These are phyloP conservation scores for Tetramorium simillimum DNA, from an alignment of 1,140 invertebrate genomes.

Conservation along the genomic window DNA sequence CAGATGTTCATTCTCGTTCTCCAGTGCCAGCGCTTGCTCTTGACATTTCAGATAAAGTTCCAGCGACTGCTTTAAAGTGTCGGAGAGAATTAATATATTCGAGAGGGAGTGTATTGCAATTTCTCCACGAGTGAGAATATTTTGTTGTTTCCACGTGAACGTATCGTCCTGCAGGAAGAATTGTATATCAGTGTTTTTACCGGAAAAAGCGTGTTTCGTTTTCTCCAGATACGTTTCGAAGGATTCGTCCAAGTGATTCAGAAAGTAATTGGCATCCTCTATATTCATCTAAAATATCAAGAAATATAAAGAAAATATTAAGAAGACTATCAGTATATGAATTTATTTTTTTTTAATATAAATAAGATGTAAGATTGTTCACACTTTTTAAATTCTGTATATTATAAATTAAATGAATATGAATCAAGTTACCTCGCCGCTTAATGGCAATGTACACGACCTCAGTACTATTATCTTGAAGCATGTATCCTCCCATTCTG, in stretches of 20 bases:
- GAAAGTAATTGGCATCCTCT: conserved; percentile 48
- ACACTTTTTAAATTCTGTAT: too few species aligned
- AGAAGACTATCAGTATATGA: background rate
- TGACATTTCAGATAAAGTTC: conserved; percentile 49
- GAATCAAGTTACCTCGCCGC: conserved; percentile 57
- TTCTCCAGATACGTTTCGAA: conserved; percentile 63
- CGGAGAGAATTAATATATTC: conserved; percentile 55
- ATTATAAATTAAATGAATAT: background rate
- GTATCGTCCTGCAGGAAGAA: conserved; percentile 63
- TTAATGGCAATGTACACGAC: conserved; percentile 30
- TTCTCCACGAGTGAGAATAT: conserved; percentile 62
- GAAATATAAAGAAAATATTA: conserved; percentile 7
- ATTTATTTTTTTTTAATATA: too few species aligned
- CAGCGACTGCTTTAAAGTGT: conserved; percentile 55
- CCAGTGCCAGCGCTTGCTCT: conserved; percentile 7
- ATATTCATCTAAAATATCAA: conserved; percentile 43
- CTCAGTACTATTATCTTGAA: conserved; percentile 64
- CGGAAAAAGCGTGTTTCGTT: conserved; percentile 62
- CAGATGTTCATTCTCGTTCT: conserved; percentile 65
- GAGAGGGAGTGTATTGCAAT: conserved; percentile 56
- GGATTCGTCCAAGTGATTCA: conserved; percentile 47
- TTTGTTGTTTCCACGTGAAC: conserved; percentile 67
- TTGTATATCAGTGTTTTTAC: conserved; percentile 55
- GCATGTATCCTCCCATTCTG: conserved; percentile 61
- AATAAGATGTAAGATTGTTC: too few species aligned